A percentile compares a stretch with the other conserved stretches of the same genome.
phyloP scores from a whole-genome alignment of 2,797 vertebrate genomes.

The Synanceia verrucosa region DNA sequence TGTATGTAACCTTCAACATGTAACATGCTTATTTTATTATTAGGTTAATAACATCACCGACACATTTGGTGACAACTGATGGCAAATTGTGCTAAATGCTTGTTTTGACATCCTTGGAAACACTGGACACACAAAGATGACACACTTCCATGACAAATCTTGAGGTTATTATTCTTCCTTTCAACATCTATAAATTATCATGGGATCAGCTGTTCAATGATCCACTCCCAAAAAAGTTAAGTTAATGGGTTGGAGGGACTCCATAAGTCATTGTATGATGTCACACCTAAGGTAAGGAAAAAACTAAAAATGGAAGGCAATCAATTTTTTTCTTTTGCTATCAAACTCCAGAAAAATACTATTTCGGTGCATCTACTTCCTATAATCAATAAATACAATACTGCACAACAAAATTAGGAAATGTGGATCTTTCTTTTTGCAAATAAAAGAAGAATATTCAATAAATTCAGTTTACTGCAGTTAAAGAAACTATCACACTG shows the following conservation, averaged over 20 bases:
- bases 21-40: neutral
- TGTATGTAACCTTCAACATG: neutral
- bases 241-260: neutral
- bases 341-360: neutral
- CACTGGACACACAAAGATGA: neutral
- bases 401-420: neutral
- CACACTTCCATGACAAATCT: constrained; percentile 2
- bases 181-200: neutral
- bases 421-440: neutral
- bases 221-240: neutral
- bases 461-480: neutral
- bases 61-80: neutral
- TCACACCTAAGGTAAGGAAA: too few species aligned
- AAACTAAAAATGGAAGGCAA: too few species aligned
- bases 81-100: neutral
- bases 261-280: neutral
- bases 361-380: neutral
- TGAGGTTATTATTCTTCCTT: neutral
- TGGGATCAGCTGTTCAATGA: neutral
- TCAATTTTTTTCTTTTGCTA: neutral
- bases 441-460: neutral
- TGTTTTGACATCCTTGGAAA: neutral
- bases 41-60: neutral
- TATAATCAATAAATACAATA: neutral
- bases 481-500: neutral